Conservation (phyloP, 2,888 invertebrate species). For the Apomyelois bistriatella region DNA sequence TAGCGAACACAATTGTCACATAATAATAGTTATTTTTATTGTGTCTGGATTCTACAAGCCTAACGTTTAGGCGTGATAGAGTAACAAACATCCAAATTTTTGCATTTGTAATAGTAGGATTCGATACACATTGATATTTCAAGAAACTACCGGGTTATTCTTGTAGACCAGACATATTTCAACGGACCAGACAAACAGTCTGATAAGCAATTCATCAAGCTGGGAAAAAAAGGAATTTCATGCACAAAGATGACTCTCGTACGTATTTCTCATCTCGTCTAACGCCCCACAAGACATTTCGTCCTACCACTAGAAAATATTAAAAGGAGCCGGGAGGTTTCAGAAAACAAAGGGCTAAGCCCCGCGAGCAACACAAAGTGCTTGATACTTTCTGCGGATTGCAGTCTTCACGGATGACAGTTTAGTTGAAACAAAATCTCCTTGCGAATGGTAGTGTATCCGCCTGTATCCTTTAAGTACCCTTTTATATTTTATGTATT, state of each 20-base stretch:
- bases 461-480: conserved; percentile 21
- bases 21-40: no score
- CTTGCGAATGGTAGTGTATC: conserved; percentile 39
- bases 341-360: conserved; percentile 69
- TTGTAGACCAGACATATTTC: no score
- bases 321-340: conserved; percentile 58
- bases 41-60: no score
- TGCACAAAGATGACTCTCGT: conserved; percentile 19
- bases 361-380: conserved; percentile 61
- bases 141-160: no score
- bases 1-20: no score
- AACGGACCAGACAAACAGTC: no score
- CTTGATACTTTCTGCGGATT: conserved; percentile 58
- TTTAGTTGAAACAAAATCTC: conserved; percentile 56
- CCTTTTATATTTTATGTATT: conserved; percentile 7
- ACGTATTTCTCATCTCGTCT: conserved; percentile 16
- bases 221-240: conserved; percentile 13
- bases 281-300: conserved; percentile 51
- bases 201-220: conserved; percentile 1
- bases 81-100: no score
- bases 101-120: no score
- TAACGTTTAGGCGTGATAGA: no score
- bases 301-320: conserved; percentile 65
- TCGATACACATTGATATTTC: no score
- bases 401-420: conserved; percentile 54